Base-by-base conservation (phyloP, 2,888 invertebrate genomes). In the Plemyria rubiginata region DNA sequence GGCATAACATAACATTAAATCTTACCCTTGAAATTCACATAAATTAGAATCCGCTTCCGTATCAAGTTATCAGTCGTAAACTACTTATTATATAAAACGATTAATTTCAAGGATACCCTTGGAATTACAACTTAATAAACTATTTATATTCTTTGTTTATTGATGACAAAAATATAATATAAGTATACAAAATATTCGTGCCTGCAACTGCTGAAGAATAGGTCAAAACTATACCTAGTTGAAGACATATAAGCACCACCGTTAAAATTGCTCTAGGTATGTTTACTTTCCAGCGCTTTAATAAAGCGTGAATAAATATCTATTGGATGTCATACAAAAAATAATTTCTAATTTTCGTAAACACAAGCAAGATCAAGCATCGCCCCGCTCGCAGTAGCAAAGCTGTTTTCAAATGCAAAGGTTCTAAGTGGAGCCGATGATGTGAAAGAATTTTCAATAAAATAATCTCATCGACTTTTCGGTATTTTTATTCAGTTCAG, bases 401-500 rank as follows among this genome's bases (percentile, higher is more conserved):
- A 60, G 60, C 55, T 55, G 54, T 67, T 28, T 43, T 60, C 28
- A 9, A n/a, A 40, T 15, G 28, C 45, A 51, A 54, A 57, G 57
- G 62, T 59, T 15, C 55, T 56, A 65, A 66, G 59, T 58, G 64
- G 56, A 59, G 54, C 3, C 65, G 57, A 54, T 65, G 49, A 61
- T 51, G 55, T 51, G 32, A 52, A 49, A 56, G 59, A 69, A 61
- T 65, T 65, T 65, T 64, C 58, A 58, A 56, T 62, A 45, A 60
- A 62, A 70, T 65, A 38, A 11, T 60, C 54, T 54, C 65, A 60
- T 59, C 54, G 43, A 56, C 22, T 49, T 65, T 68, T 62, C 57
- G 60, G 53, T 43, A 60, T 45, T 49, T 50, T 13, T 43, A 11
- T 32, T 32, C 32, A 32, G 32, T 32, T 32, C 32, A 32, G 7